Percentiles rank a stretch among this genome's conserved stretches.
Conservation (phyloP, 2,888 invertebrate species). For the Venusia cambrica region DNA sequence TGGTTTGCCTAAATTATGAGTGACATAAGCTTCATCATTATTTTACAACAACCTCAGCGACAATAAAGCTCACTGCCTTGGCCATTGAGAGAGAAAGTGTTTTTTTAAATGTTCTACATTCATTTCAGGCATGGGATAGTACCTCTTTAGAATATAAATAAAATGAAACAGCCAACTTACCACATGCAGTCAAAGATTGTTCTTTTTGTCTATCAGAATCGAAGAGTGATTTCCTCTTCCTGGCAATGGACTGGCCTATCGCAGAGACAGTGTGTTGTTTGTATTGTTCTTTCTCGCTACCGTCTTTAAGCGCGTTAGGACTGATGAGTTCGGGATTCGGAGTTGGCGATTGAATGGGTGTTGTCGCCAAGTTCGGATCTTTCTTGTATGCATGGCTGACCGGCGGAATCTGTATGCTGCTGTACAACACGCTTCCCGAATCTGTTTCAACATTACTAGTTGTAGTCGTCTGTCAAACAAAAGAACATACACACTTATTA, state of each 20-base stretch:
- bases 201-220: constrained; percentile 31
- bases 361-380: constrained; percentile 40
- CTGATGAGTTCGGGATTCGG: constrained; percentile 30
- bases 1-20: too few relatives aligned
- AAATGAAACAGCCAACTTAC: constrained; percentile 30
- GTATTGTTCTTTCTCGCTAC: constrained; percentile 34
- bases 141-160: constrained; percentile 6
- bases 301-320: constrained; percentile 36
- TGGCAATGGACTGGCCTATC: constrained; percentile 38
- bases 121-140: too few relatives aligned
- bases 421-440: constrained; percentile 37
- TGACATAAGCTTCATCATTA: too few relatives aligned
- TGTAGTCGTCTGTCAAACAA: constrained; percentile 14
- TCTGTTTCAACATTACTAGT: constrained; percentile 16
- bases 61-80: too few relatives aligned
- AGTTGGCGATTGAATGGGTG: constrained; percentile 40
- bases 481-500: too few relatives aligned
- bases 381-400: constrained; percentile 35
- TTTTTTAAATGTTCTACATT: too few relatives aligned
- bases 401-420: constrained; percentile 36
- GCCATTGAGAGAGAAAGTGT: too few relatives aligned
- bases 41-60: too few relatives aligned
- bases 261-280: constrained; percentile 42
- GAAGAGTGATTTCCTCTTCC: constrained; percentile 57
- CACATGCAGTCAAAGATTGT: constrained; percentile 26